Evolutionary conservation across 1,140 invertebrate species (phyloP), one percentile per base, ranked within the genome.

Genomic region (Ephestia elutella): DNA sequence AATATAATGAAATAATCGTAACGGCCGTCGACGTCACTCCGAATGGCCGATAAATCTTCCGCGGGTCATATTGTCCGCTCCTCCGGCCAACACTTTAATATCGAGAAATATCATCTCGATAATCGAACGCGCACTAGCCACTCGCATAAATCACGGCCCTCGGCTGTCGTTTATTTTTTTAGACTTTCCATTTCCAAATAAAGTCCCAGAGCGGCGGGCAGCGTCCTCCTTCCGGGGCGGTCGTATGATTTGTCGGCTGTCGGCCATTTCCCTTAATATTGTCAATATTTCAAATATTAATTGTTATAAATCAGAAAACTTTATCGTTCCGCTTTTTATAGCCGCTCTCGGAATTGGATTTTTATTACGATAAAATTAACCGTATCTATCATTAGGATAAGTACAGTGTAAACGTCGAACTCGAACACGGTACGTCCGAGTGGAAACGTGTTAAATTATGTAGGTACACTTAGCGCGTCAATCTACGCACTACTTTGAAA

Each of bases 1-100:
- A 78, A 86, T 84, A 88, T 88, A 88, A 88, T 88, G 82, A 88
- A 88, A 86, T 88, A 86, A 88, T 88, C 82, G 78, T 84, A 88
- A 86, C 78, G 68, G 82, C 75, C 80, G 78, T 78, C 71, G 73
- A 80, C 73, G 82, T 83, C 75, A 83, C 73, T 62, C 73, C 71
- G 80, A 87, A 84, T 79, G 75, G 72, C 71, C 70, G 66, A 88
- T 88, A 88, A 88, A 88, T 88, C 79, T 82, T 84, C 79, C 77
- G 65, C 71, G 82, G 81, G 79, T 86, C 86, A 88, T 86, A 86
- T 86, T 88, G 86, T 88, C 86, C 86, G 68, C 77, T 87, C 72
- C 81, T 83, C 76, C 82, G 79, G 73, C 79, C 82, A 84, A 88
- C 83, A 86, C 86, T 88, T 88, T 86, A 86, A 88, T 86, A 88